phyloP scores from a whole-genome alignment of 2,797 vertebrate genomes.

The Sebastes trivittatus region DNA sequence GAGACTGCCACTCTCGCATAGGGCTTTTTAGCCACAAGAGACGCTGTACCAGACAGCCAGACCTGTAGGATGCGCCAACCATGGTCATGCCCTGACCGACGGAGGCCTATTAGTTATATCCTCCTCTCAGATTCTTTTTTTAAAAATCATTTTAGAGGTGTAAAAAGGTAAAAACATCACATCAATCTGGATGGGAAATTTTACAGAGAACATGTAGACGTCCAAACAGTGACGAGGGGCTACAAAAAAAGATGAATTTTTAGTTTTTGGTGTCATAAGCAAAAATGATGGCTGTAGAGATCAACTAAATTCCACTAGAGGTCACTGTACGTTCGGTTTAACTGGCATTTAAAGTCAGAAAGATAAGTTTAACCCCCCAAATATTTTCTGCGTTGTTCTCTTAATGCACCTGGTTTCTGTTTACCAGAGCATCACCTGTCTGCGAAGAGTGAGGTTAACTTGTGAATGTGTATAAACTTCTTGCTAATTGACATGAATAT shows the following conservation, averaged over 20 bases:
- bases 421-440: not conserved
- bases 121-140: too few relatives aligned
- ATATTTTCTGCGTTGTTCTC: not conserved
- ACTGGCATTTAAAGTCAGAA: not conserved
- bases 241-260: not conserved
- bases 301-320: not conserved
- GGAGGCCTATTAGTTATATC: too few relatives aligned
- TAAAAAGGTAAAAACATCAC: not conserved
- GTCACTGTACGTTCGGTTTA: not conserved
- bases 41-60: too few relatives aligned
- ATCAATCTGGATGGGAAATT: not conserved
- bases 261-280: not conserved
- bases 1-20: too few relatives aligned
- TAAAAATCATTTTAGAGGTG: too few relatives aligned
- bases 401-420: not conserved
- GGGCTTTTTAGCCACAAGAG: too few relatives aligned
- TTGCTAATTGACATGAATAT: not conserved
- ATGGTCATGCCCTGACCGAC: too few relatives aligned
- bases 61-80: too few relatives aligned
- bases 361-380: not conserved
- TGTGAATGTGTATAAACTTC: not conserved
- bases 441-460: not conserved
- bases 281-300: not conserved
- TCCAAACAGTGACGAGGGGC: not conserved
- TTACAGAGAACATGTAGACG: not conserved